A percentile compares a stretch with the other conserved stretches of the same genome.
These are phyloP conservation scores for Reticulitermes speratus DNA, from an alignment of 1,140 invertebrate species.

Conservation along the genomic window DNA sequence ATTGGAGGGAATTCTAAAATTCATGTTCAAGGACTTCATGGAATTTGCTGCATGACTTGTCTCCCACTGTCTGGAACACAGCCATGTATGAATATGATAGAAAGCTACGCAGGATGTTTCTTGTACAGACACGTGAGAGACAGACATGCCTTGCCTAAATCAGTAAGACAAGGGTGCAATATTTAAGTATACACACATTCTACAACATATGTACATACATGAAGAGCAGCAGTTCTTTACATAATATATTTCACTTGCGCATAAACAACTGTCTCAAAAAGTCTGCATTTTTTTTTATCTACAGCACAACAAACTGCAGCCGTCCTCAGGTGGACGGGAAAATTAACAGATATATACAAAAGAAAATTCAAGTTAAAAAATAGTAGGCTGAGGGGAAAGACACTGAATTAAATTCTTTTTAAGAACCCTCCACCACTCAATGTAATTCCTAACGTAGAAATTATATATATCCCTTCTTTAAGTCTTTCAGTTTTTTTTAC, in stretches of 20 bases:
- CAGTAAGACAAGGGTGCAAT: not conserved
- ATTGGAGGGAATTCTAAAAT: constrained; percentile 27
- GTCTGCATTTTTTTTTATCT: constrained; percentile 21
- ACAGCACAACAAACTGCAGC: constrained; percentile 26
- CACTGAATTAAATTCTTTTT: constrained; percentile 19
- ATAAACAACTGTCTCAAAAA: not conserved
- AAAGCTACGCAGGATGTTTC: not conserved
- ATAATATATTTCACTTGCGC: constrained; percentile 12
- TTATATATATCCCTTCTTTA: not conserved
- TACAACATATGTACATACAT: constrained; percentile 27
- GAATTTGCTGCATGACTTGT: not conserved
- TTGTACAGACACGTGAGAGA: not conserved
- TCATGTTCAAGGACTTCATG: not conserved
- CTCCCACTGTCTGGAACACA: not conserved
- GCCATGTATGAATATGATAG: not conserved
- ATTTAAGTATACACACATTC: constrained; percentile 30
- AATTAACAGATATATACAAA: constrained; percentile 23
- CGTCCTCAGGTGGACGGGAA: constrained; percentile 20
- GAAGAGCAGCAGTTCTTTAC: constrained; percentile 14
- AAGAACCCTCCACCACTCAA: constrained; percentile 29
- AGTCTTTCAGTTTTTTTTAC: not conserved
- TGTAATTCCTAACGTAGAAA: constrained; percentile 22
- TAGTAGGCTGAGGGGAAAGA: constrained; percentile 19
- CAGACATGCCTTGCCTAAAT: not conserved
- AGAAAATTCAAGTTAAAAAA: constrained; percentile 27